Evolutionary conservation across 2,797 vertebrate species (phyloP).

Genomic region (Pelodytes ibericus): DNA sequence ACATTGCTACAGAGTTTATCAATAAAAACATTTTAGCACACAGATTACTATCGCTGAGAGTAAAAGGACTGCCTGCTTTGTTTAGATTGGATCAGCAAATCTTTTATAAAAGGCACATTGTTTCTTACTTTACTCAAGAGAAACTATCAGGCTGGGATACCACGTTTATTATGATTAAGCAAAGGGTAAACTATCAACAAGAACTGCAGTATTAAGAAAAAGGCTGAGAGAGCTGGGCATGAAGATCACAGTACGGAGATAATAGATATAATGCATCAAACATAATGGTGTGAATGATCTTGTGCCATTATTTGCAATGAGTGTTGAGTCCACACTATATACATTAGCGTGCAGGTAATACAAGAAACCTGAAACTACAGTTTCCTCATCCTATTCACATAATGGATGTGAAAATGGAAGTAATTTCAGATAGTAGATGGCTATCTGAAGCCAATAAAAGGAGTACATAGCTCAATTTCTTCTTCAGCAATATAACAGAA

Average conservation of each 20-base stretch:
- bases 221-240: conserved; percentile 53
- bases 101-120: conserved; percentile 46
- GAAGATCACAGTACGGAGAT: conserved; percentile 56
- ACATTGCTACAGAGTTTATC: conserved; percentile 12
- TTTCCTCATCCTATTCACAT: conserved; percentile 61
- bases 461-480: conserved; percentile 59
- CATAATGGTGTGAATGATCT: conserved; percentile 62
- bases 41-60: neutral
- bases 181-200: conserved; percentile 57
- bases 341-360: conserved; percentile 59
- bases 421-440: conserved; percentile 59
- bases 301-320: conserved; percentile 60
- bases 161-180: conserved; percentile 59
- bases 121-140: conserved; percentile 54
- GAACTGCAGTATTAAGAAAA: conserved; percentile 54
- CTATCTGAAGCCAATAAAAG: conserved; percentile 64
- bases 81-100: conserved; percentile 55
- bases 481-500: conserved; percentile 38
- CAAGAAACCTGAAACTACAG: conserved; percentile 60
- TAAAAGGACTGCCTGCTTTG: neutral
- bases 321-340: conserved; percentile 54
- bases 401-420: conserved; percentile 64
- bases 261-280: conserved; percentile 63
- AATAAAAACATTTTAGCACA: conserved; percentile 30
- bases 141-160: conserved; percentile 59